Base-by-base conservation (phyloP, 1,140 invertebrate species). In the Oedothorax gibbosus region DNA sequence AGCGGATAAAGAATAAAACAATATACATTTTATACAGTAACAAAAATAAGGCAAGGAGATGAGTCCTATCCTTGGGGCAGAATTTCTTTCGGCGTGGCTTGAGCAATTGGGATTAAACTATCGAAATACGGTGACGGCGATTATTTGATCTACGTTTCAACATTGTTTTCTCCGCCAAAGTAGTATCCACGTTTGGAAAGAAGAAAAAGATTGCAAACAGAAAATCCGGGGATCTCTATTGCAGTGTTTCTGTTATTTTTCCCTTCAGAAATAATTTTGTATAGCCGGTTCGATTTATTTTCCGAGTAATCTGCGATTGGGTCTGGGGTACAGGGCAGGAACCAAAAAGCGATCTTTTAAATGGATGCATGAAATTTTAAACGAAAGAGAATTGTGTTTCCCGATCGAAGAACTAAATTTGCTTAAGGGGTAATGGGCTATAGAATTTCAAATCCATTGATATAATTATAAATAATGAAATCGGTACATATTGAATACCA, bases 61-160 rank as follows among this genome's bases (percentile, higher is more conserved):
- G n/a, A 51, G 68, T 18, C 68, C 49, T 15, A 53, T 53, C 15
- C 50, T 5, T 35, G 35, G 35, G 35, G 35, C 35, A 35, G 35
- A 35, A 20, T 35, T 66, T 66, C 18, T 35, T 66, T 18, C 50
- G 7, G 2, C 51, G 49, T 18, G 15, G 21, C n/a, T 18, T n/a
- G 15, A 72, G 9, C 72, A 20, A 75, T 75, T 60, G 54, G 72
- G 72, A 75, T 75, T 75, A 75, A 75, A 75, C 18, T 75, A 20
- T 15, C 72, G 72, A 75, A 75, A 75, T 75, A 75, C 72, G 54
- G 72, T 56, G 72, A 75, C 54, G 60, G 60, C 72, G 72, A 75
- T 75, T 75, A 75, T 75, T 75, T 75, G 72, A 75, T 75, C 72
- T 21, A 75, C 72, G 60, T 75, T 75, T 75, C 72, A 50, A 35